phyloP scores from a whole-genome alignment of 2,797 vertebrate species.

The Yasuhikotakia modesta region DNA sequence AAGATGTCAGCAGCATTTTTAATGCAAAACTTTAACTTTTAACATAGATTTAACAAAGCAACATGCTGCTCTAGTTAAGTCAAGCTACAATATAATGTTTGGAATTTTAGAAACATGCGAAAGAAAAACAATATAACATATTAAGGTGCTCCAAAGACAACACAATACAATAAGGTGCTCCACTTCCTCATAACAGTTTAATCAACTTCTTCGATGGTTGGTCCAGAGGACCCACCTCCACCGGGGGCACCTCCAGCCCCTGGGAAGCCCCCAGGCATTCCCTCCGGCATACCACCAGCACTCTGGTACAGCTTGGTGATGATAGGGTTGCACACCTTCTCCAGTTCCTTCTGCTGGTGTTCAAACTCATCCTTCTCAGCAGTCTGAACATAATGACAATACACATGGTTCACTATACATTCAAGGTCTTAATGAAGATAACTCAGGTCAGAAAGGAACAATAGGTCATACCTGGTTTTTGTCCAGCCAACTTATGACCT shows the following conservation, averaged over 20 bases:
- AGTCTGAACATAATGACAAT: slow-evolving; percentile 60
- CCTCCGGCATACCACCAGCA: slow-evolving; percentile 77
- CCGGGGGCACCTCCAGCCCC: slow-evolving; percentile 67
- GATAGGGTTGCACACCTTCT: slow-evolving; percentile 79
- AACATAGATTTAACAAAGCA: slow-evolving; percentile 20
- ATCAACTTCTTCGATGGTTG: slow-evolving; percentile 82
- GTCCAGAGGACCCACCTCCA: slow-evolving; percentile 71
- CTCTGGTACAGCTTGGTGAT: slow-evolving; percentile 80
- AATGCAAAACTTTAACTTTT: slow-evolving; percentile 5
- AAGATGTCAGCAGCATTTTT: slow-evolving; percentile 8
- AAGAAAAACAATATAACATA: background rate
- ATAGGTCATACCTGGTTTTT: slow-evolving; percentile 83
- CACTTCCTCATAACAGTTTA: slow-evolving; percentile 61
- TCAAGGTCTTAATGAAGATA: background rate
- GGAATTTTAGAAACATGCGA: slow-evolving; percentile 2
- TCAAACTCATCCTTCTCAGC: slow-evolving; percentile 82
- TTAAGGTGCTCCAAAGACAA: background rate
- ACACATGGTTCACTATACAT: background rate
- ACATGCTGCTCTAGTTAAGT: slow-evolving; percentile 34
- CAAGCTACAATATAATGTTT: background rate
- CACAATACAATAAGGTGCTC: slow-evolving; percentile 12
- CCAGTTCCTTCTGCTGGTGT: slow-evolving; percentile 80
- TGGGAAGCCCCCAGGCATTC: slow-evolving; percentile 76
- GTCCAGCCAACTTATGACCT: slow-evolving; percentile 91
- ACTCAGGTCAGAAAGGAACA: background rate